Evolutionary conservation across 2,113 vertebrate genomes (phyloP).

Genomic region (Oreocharis arfaki): DNA sequence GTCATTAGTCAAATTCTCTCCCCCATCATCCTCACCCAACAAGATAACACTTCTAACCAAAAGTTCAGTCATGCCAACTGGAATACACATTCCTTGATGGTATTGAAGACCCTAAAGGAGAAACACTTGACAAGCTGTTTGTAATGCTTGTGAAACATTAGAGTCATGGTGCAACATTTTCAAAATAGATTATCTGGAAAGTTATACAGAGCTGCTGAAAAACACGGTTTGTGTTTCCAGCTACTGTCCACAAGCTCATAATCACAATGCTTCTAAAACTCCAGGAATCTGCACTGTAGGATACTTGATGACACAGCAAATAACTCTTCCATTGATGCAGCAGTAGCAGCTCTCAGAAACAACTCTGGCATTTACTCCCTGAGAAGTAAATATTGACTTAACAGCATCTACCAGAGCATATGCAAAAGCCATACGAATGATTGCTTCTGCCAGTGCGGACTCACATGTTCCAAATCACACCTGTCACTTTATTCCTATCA

Average conservation of each 20-base stretch:
- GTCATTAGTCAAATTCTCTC: not conserved
- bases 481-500: not conserved
- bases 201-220: not conserved
- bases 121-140: not conserved
- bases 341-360: slow-evolving; percentile 10
- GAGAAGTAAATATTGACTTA: slow-evolving; percentile 43
- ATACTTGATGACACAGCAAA: slow-evolving; percentile 15
- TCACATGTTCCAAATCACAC: not conserved
- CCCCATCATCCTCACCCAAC: not conserved
- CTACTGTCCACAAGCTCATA: slow-evolving; percentile 8
- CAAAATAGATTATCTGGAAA: not conserved
- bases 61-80: not conserved
- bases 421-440: not conserved
- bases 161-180: not conserved
- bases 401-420: not conserved
- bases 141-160: not conserved
- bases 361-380: not conserved
- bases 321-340: slow-evolving; percentile 16
- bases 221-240: not conserved
- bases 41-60: not conserved
- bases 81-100: not conserved
- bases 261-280: slow-evolving; percentile 39
- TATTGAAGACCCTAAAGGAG: not conserved
- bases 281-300: slow-evolving; percentile 20
- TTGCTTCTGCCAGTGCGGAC: not conserved